Evolutionary conservation across 2,888 invertebrate genomes (phyloP), one percentile per base, ranked within the genome.

Genomic region (Mamestra brassicae): DNA sequence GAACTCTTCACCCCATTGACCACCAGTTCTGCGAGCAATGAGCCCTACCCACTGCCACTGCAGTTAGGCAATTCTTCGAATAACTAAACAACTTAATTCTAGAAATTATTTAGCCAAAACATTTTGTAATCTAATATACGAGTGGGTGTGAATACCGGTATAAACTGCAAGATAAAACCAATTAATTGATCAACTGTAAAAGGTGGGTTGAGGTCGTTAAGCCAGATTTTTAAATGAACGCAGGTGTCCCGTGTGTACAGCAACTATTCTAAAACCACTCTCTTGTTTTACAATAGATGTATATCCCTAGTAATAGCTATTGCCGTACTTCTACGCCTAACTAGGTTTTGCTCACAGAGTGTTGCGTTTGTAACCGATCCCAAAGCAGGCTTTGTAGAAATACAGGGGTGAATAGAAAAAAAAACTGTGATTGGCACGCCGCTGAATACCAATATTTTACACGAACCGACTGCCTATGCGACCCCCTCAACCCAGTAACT

Each of bases 151-250:
- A 60, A 68, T 61, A 66, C 68, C 57, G 6, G 65, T 71, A 68
- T 42, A 50, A 62, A 55, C 50, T 68, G 10, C 36, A 63, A 64
- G 57, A 77, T 74, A 82, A 82, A 62, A 68, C 47, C 58, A 78
- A 83, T 54, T 34, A 74, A 81, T 75, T 69, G 26, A 68, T 68
- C 77, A 76, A 68, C 63, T 50, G 47, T 62, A 69, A 47, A 67
- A 69, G 72, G 78, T 61, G 54, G 65, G 57, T 67, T 69, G 72
- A 74, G 66, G 74, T 76, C 72, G 80, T 76, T 77, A 54, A 55
- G 78, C 69, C 84, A 72, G 77, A 65, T 76, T 80, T 73, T 77
- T 77, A 78, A 85, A 87, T 87, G 64, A 73, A 72, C 69, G 74
- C 69, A 86, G 69, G 69, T 72, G 70, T 76, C 80, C 65, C 26